Percentiles rank a stretch among this genome's conserved stretches.
Evolutionary conservation across 2,888 invertebrate species (phyloP).

Genomic region (Andrena hattorfiana): DNA sequence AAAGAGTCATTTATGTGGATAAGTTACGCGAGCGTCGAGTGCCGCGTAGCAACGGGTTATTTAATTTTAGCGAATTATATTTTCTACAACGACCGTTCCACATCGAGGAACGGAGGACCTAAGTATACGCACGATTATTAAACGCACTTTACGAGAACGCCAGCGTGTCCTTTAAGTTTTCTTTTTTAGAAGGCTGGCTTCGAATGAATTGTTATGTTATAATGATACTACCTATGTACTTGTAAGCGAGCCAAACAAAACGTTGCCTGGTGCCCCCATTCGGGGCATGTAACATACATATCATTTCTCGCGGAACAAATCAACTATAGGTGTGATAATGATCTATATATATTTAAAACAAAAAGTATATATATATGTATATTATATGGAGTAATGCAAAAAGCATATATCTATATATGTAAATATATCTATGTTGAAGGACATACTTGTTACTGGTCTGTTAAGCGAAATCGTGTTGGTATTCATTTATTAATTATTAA

Average conservation of each 20-base stretch:
- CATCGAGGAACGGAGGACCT: slow-evolving; percentile 26
- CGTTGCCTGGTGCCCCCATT: slow-evolving; percentile 67
- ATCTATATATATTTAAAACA: slow-evolving; percentile 66
- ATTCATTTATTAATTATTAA: slow-evolving; percentile 27
- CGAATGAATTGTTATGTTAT: slow-evolving; percentile 48
- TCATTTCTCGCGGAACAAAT: slow-evolving; percentile 83
- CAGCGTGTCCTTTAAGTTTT: slow-evolving; percentile 57
- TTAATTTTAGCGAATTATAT: slow-evolving; percentile 46
- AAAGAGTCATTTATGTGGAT: too few species aligned
- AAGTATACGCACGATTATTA: slow-evolving; percentile 57
- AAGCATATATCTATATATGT: slow-evolving; percentile 68
- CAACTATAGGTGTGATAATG: slow-evolving; percentile 80
- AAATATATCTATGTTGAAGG: slow-evolving; percentile 77
- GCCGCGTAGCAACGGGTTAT: slow-evolving; percentile 29
- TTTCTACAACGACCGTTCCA: slow-evolving; percentile 31
- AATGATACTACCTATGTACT: background rate
- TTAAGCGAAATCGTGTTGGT: slow-evolving; percentile 67
- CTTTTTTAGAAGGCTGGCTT: slow-evolving; percentile 57
- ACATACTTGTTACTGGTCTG: slow-evolving; percentile 77
- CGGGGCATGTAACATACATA: slow-evolving; percentile 81
- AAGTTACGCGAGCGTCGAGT: background rate
- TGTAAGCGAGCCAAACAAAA: slow-evolving; percentile 60
- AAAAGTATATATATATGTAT: slow-evolving; percentile 53
- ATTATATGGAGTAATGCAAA: slow-evolving; percentile 56
- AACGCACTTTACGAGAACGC: slow-evolving; percentile 50